Conservation (phyloP, 2,888 invertebrate genomes). For the Megaustenia siamemsis region DNA sequence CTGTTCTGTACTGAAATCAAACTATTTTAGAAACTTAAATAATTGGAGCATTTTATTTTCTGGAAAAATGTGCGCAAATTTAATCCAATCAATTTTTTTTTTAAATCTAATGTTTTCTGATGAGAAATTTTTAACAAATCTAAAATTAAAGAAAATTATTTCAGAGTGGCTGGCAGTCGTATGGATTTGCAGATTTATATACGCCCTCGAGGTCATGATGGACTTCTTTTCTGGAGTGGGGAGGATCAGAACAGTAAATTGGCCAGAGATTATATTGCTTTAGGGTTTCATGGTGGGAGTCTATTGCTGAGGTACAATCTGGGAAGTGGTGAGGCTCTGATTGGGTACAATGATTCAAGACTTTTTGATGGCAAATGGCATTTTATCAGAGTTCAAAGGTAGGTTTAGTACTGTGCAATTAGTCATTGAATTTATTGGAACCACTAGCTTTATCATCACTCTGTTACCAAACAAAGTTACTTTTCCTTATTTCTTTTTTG, state of each 20-base stretch:
- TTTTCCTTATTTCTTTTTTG: too few relatives aligned
- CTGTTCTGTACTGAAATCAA: too few relatives aligned
- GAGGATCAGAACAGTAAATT: slow-evolving; percentile 84
- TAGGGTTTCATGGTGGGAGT: slow-evolving; percentile 90
- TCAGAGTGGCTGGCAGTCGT: slow-evolving; percentile 89
- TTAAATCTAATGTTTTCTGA: too few relatives aligned
- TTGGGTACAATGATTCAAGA: slow-evolving; percentile 90
- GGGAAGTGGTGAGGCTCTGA: slow-evolving; percentile 91
- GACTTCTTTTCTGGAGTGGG: slow-evolving; percentile 92
- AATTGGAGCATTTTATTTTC: too few relatives aligned
- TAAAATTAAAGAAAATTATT: neutral
- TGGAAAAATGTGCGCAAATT: too few relatives aligned
- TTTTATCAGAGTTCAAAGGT: slow-evolving; percentile 88
- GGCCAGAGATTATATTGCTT: slow-evolving; percentile 88
- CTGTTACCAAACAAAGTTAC: too few relatives aligned
- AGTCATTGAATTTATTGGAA: too few relatives aligned
- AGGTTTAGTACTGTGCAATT: slow-evolving; percentile 53
- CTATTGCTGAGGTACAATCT: slow-evolving; percentile 89
- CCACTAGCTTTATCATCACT: too few relatives aligned
- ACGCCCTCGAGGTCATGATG: slow-evolving; percentile 86
- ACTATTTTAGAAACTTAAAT: too few relatives aligned
- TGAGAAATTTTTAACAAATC: neutral
- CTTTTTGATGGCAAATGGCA: slow-evolving; percentile 95
- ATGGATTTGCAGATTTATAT: slow-evolving; percentile 93
- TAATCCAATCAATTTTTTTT: too few relatives aligned